Base-by-base conservation (phyloP, 2,113 vertebrate species). In the Ophthalmolycus amberensis region DNA sequence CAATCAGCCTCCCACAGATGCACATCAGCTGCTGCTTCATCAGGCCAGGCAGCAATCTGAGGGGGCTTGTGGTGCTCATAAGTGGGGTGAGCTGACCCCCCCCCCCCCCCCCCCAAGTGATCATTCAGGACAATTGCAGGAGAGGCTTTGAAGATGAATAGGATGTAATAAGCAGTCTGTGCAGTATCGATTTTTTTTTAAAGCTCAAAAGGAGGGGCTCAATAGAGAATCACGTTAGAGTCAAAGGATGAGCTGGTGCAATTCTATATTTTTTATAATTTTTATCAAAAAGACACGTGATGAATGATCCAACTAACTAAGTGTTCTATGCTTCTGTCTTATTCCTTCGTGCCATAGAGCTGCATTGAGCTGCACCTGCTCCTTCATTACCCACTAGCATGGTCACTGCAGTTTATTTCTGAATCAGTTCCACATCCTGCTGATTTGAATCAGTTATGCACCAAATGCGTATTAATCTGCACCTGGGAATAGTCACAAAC, bases 1-100 rank as follows among this genome's bases (percentile, higher is more conserved):
- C 75, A 72, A 81, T 85, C 86, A 52, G 67, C 76, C 80, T 82
- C 86, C 77, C 58, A 63, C 84, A 56, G 68, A 81, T 22, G 68
- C 79, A 50, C 78, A 77, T 65, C 84, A 79, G 75, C 82, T 82
- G 79, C 72, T 9, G 67, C 56, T 69, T 50, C 59, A 29, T 62
- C 76, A 63, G 60, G 37, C 70, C 9, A 32, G 50, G 54, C 71
- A 62, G 52, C 56, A 12, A 76, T 77, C 66, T 10, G 12, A 9
- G 34, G 46, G 40, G 66, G 68, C 65, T 34, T 34, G 3, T 3
- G 50, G 58, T 7, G 77, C 29, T 75, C 67, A 34, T 25, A 29
- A 82, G 75, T 40, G 52, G 60, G 58, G 25, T 56, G 59, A 52
- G 38, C n/a, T 65, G 69, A 67, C 50, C 46, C 34, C 34, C 34